Percentiles rank a stretch among this genome's conserved stretches.
phyloP scores from a whole-genome alignment of 2,113 vertebrate genomes.

The Ploceus nigricollis region DNA sequence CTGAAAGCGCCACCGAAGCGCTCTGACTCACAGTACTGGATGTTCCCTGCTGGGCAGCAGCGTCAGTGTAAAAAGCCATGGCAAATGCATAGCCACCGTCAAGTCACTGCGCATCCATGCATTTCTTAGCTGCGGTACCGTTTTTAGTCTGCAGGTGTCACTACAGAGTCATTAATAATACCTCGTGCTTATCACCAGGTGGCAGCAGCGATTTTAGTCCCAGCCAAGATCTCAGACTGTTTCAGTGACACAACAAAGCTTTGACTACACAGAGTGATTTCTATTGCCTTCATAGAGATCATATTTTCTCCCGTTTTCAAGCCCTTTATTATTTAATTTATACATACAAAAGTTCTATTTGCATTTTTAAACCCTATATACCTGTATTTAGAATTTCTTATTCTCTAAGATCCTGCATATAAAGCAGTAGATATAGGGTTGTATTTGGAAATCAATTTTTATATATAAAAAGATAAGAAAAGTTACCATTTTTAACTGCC shows the following conservation, averaged over 20 bases:
- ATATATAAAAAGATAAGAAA: not conserved
- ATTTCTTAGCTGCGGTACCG: not conserved
- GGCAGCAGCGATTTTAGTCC: not conserved
- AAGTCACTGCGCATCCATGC: not conserved
- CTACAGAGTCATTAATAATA: not conserved
- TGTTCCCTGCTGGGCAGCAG: not conserved
- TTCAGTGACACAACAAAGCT: not conserved
- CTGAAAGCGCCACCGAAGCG: accelerated
- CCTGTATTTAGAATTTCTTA: not conserved
- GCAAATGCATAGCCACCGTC: not conserved
- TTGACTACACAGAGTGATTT: not conserved
- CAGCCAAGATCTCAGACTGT: not conserved
- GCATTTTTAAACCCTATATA: not conserved
- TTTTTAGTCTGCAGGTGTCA: not conserved
- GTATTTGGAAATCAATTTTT: not conserved
- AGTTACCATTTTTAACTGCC: not conserved
- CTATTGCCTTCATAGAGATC: not conserved
- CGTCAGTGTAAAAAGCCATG: not conserved
- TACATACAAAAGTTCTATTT: not conserved
- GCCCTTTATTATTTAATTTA: not conserved
- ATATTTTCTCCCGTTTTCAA: not conserved
- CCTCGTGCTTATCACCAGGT: not conserved
- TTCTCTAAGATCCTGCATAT: not conserved
- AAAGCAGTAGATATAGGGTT: not conserved
- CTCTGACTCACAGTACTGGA: not conserved